Conservation (phyloP, 1,140 invertebrate species). For the Drosophila neocordata region DNA sequence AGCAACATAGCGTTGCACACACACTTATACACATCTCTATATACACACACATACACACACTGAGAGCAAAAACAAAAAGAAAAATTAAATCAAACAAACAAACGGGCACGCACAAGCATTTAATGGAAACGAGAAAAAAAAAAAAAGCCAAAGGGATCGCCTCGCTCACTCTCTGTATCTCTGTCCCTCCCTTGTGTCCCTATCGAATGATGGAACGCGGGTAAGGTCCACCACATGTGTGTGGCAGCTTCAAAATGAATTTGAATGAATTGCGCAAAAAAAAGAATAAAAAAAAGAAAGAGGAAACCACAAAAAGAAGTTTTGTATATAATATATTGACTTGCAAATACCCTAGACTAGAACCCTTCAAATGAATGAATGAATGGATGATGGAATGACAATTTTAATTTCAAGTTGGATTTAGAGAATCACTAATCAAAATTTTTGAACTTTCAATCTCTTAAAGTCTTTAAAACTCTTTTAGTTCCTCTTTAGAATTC, state of each 20-base stretch:
- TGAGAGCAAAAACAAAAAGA: slow-evolving; percentile 12
- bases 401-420: too few relatives aligned
- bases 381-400: too few relatives aligned
- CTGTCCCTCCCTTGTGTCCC: background rate
- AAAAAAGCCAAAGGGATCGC: slow-evolving; percentile 15
- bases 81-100: slow-evolving; percentile 57
- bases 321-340: too few relatives aligned
- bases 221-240: slow-evolving; percentile 4
- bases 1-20: slow-evolving; percentile 14
- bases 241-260: slow-evolving; percentile 2
- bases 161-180: background rate
- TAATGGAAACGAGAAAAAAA: slow-evolving; percentile 57
- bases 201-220: background rate
- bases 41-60: too few relatives aligned
- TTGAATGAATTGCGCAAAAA: slow-evolving; percentile 5
- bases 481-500: too few relatives aligned
- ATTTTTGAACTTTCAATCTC: too few relatives aligned
- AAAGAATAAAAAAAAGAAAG: background rate
- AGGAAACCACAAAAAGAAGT: background rate
- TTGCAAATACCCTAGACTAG: too few relatives aligned
- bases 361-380: too few relatives aligned
- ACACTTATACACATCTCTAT: background rate
- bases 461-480: too few relatives aligned
- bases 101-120: slow-evolving; percentile 58
- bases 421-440: too few relatives aligned